Evolutionary conservation across 2,113 vertebrate genomes (phyloP).

Genomic region (Sminthopsis crassicaudata): DNA sequence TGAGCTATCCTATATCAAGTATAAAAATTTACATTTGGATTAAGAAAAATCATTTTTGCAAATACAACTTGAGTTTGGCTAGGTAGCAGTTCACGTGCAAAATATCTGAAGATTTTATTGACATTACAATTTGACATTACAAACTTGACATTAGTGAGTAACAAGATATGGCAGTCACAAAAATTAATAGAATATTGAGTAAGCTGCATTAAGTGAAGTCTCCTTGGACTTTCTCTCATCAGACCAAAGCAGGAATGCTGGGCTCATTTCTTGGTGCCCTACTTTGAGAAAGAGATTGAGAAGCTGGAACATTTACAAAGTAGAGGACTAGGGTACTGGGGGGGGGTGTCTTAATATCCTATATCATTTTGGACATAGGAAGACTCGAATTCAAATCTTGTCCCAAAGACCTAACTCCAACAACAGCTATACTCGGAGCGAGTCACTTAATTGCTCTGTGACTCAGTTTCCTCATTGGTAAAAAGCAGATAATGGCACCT

Average conservation of each 20-base stretch:
- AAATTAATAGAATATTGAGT: not conserved
- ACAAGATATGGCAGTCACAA: not conserved
- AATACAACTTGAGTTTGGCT: not conserved
- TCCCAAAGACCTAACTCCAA: not conserved
- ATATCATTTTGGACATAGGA: not conserved
- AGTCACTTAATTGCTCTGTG: not conserved
- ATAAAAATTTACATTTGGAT: not conserved
- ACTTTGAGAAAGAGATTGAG: not conserved
- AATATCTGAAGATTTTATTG: not conserved
- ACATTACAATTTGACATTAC: too few species aligned
- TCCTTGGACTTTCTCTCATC: not conserved
- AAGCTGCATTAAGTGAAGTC: not conserved
- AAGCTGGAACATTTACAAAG: not conserved
- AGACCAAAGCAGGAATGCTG: not conserved
- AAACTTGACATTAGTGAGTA: not conserved
- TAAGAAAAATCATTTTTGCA: not conserved
- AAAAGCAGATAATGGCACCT: too few species aligned
- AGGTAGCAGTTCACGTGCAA: not conserved
- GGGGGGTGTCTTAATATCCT: not conserved
- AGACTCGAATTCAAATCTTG: not conserved
- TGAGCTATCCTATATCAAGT: not conserved
- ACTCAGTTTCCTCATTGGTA: not conserved
- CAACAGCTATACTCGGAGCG: not conserved
- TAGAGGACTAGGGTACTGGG: not conserved
- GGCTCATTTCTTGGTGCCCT: not conserved